Base-by-base conservation (phyloP, 2,888 invertebrate species). In the Venustoraphidia nigricollis region DNA sequence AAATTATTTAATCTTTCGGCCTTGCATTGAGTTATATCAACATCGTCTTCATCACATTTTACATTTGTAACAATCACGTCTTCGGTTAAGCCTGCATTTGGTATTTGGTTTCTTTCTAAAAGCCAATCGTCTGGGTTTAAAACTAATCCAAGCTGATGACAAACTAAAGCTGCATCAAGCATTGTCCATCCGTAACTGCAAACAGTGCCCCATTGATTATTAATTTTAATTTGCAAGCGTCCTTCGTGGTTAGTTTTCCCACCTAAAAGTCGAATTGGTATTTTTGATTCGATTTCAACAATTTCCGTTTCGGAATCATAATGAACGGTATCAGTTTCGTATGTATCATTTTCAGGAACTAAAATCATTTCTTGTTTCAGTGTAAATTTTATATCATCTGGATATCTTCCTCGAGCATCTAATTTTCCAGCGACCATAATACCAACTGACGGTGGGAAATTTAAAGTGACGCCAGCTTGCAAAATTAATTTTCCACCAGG, bases 171-270 rank as follows among this genome's bases (percentile, higher is more conserved):
- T 0, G 98, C 94, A 60, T 92, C 86, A 41, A 81, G 73, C 14
- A 90, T 82, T 41, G 84, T 93, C 95, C 97, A 98, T 42, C 87
- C 89, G 62, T 97, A 91, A 66, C 90, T 90, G 63, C 98, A 98
- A 1, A 98, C 90, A 0, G 96, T 96, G 36, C 97, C 97, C 97
- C 97, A 97, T 62, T 82, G 80, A 1, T 83, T 84, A 50, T 86
- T 79, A 9, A 95, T 71, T 58, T 81, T 77, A 0, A 96, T 78
- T 71, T 91, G 89, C 37, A 92, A 64, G 54, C 95, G 75, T 1
- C 98, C 98, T 70, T 95, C 93, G 38, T 80, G 76, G 46, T 77
- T 77, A 2, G 83, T 82, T 52, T 76, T 73, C 1, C 93, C 93
- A 14, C 91, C 91, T 2, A 89, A 71, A 36, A 95, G 70, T 53